Evolutionary conservation across 2,888 invertebrate species (phyloP).

Genomic region (Scelioninae gen. 1): DNA sequence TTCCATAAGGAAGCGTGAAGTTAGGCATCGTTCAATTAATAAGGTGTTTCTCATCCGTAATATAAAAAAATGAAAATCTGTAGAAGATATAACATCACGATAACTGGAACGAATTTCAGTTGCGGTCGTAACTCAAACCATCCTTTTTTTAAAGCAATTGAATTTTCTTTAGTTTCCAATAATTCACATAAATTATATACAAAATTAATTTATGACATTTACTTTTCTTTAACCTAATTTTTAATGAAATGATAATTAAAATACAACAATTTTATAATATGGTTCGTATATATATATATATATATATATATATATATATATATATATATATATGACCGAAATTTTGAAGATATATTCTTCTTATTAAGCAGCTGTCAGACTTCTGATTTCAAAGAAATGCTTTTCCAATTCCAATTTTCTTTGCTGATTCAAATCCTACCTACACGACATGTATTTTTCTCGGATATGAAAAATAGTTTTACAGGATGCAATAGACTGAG

Average conservation of each 20-base stretch:
- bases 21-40: slow-evolving; percentile 34
- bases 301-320: too few relatives aligned
- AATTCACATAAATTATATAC: too few relatives aligned
- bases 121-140: background rate
- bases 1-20: slow-evolving; percentile 38
- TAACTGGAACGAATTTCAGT: background rate
- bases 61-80: background rate
- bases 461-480: slow-evolving; percentile 25
- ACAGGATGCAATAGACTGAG: slow-evolving; percentile 4
- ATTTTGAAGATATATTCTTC: too few relatives aligned
- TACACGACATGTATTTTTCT: slow-evolving; percentile 10
- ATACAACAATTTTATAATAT: too few relatives aligned
- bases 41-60: slow-evolving; percentile 8
- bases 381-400: too few relatives aligned
- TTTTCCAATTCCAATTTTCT: background rate
- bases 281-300: too few relatives aligned
- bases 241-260: too few relatives aligned
- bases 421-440: background rate
- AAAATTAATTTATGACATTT: too few relatives aligned
- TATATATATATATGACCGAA: too few relatives aligned
- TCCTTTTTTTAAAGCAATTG: background rate
- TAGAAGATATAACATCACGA: background rate
- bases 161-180: too few relatives aligned
- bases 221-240: too few relatives aligned
- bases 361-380: too few relatives aligned